Evolutionary conservation across 2,888 invertebrate genomes (phyloP), one percentile per base, ranked within the genome.

Genomic region (Tachina grossa): DNA sequence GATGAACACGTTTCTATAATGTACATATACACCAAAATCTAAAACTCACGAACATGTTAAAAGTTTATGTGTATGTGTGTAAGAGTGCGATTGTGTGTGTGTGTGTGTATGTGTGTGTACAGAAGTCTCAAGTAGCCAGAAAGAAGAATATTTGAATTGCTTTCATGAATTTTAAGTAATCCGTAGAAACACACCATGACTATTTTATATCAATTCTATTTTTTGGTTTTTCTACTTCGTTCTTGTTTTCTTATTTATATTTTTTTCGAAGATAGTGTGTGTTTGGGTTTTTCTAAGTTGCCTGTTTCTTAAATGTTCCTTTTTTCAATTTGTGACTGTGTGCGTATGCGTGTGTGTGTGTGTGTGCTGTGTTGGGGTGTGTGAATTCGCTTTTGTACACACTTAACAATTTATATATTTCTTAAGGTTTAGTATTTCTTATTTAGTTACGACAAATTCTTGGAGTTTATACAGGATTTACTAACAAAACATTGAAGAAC

Each of bases 121-220:
- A 68, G 41, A 10, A 66, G 61, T 85, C 69, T 81, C 85, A 85
- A 85, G 85, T 82, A 78, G 81, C 85, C 81, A 74, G 85, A 78
- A 85, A 75, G 69, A 83, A 68, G 65, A 49, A 45, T 63, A 68
- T 78, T 55, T 69, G 74, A 77, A 85, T 82, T 82, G 78, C 82
- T 78, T 85, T 74, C 85, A 82, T 82, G 85, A 85, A 82, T 85
- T 85, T 85, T 85, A 78, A 85, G 65, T 82, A 82, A 75, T 59
- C 57, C 45, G 41, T 51, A 69, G 75, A 78, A 75, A 74, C 63
- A 78, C 69, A 75, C 72, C 84, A 82, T 63, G 84, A 82, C 81
- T 85, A 69, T 81, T 85, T 85, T 65, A 74, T 74, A 74, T 74
- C 77, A 69, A 57, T 81, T 74, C 14, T 75, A 41, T 51, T 74